Evolutionary conservation across 2,888 invertebrate species (phyloP).

Genomic region (Agonopterix alstromeriana): DNA sequence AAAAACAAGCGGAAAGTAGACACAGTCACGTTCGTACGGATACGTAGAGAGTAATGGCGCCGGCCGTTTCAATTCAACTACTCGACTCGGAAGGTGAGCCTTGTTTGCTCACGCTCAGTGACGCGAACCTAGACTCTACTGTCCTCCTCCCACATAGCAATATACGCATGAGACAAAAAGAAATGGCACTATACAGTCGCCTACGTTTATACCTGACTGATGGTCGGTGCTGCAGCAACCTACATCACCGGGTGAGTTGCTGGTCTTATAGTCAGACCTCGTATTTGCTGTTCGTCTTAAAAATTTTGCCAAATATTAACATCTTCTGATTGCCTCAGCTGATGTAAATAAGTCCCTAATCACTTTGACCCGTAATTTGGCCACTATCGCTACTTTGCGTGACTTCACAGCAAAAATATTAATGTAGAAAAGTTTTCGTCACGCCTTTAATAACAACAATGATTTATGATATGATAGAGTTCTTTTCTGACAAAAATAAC

Average conservation of each 20-base stretch:
- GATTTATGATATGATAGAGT: not conserved
- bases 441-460: not conserved
- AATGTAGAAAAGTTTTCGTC: not conserved
- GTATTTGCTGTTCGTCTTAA: constrained; percentile 49
- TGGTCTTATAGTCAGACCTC: constrained; percentile 57
- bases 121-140: constrained; percentile 43
- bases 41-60: constrained; percentile 71
- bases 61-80: constrained; percentile 49
- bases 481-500: not conserved
- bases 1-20: constrained; percentile 62
- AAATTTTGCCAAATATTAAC: constrained; percentile 49
- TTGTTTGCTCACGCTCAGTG: constrained; percentile 66
- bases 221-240: constrained; percentile 59
- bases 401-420: constrained; percentile 1
- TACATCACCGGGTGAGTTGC: constrained; percentile 51
- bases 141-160: constrained; percentile 29
- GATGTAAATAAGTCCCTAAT: constrained; percentile 4
- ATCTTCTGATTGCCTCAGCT: constrained; percentile 9
- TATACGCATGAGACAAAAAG: constrained; percentile 19
- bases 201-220: constrained; percentile 43
- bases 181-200: constrained; percentile 28
- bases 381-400: constrained; percentile 1
- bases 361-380: constrained; percentile 4
- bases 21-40: constrained; percentile 70
- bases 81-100: constrained; percentile 68